Percentiles rank a stretch among this genome's conserved stretches.
Evolutionary conservation across 2,888 invertebrate genomes (phyloP).

Genomic region (Nomada fabriciana): DNA sequence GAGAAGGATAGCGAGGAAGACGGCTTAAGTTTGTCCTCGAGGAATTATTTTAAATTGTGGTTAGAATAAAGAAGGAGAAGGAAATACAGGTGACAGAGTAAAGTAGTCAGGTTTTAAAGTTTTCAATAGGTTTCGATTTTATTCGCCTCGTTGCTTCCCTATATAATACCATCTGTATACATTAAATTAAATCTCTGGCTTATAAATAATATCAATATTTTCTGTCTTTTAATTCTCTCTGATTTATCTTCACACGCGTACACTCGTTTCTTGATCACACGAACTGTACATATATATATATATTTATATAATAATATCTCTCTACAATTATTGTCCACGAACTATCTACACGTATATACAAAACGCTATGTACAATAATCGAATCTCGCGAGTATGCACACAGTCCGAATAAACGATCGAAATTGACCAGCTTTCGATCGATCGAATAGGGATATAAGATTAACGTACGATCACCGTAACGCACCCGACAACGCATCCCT

Average conservation of each 20-base stretch:
- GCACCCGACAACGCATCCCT: neutral
- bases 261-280: neutral
- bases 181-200: slow-evolving; percentile 81
- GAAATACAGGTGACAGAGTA: neutral
- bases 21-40: neutral
- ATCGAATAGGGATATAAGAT: neutral
- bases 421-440: slow-evolving; percentile 40
- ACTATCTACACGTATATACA: slow-evolving; percentile 75
- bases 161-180: slow-evolving; percentile 79
- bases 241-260: slow-evolving; percentile 17
- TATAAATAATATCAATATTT: slow-evolving; percentile 80
- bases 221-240: slow-evolving; percentile 69
- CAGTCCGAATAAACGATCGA: neutral
- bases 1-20: too few relatives aligned
- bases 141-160: slow-evolving; percentile 73
- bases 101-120: slow-evolving; percentile 7
- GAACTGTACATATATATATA: slow-evolving; percentile 32
- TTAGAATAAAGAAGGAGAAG: neutral
- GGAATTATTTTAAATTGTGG: neutral
- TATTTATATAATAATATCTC: slow-evolving; percentile 47
- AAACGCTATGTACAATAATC: slow-evolving; percentile 66
- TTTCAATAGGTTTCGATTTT: slow-evolving; percentile 74
- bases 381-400: slow-evolving; percentile 50
- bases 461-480: slow-evolving; percentile 16
- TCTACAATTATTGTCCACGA: slow-evolving; percentile 77